These are phyloP conservation scores for Rapana venosa DNA, from an alignment of 2,888 invertebrate species.

Conservation along the genomic window DNA sequence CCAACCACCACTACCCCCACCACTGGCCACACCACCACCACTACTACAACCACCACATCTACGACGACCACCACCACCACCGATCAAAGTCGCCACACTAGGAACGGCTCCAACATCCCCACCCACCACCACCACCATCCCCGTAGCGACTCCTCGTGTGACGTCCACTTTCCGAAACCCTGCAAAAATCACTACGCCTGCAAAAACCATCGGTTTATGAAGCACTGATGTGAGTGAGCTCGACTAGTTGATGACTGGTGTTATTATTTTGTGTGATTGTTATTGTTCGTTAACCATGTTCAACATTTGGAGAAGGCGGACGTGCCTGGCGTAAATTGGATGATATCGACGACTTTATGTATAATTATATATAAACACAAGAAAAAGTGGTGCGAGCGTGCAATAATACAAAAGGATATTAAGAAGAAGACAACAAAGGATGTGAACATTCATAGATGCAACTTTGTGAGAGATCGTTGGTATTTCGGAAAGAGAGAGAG, in stretches of 20 bases:
- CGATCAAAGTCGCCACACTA: background rate
- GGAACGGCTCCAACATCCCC: background rate
- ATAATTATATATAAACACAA: too few relatives aligned
- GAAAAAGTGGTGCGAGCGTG: too few relatives aligned
- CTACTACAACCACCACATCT: background rate
- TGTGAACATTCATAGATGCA: too few relatives aligned
- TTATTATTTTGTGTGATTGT: background rate
- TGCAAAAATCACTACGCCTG: background rate
- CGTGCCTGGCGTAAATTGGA: too few relatives aligned
- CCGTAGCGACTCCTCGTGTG: background rate
- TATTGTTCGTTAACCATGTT: too few relatives aligned
- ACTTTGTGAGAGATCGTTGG: too few relatives aligned
- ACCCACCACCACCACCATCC: background rate
- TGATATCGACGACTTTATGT: too few relatives aligned
- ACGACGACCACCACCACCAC: background rate
- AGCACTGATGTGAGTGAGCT: constrained; percentile 22
- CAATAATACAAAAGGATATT: too few relatives aligned
- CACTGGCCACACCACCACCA: background rate
- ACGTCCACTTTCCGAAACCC: background rate
- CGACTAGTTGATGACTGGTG: background rate
- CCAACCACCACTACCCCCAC: background rate
- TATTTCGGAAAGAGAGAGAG: too few relatives aligned
- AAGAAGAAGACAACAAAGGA: too few relatives aligned
- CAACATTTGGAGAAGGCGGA: too few relatives aligned
- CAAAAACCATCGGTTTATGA: background rate